Base-by-base conservation (phyloP, 1,140 invertebrate genomes). In the Drosophila baimaii region DNA sequence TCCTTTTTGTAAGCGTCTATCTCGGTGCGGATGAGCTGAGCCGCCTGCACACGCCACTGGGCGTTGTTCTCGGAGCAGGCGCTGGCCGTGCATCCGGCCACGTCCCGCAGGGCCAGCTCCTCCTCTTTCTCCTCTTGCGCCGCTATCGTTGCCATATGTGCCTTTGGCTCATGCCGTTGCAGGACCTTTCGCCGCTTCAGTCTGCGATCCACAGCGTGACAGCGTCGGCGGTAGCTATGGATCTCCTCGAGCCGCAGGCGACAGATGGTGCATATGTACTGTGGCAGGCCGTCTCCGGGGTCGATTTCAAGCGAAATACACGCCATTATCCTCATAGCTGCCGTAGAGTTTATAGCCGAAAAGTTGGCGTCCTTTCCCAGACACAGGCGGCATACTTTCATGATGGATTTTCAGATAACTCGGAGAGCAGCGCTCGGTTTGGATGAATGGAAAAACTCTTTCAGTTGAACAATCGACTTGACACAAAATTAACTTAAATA, bases 261-360 rank as follows among this genome's bases (percentile, higher is more conserved):
- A 3, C 84, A 89, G 1, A 31, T 17, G 5, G 35, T 0, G 21
- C 84, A 89, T 12, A 89, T 89, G 5, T 47, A 8, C 17, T 90
- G 77, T 0, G 84, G 73, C 1, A 89, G 56, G 0, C 64, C 78
- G n/a, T 89, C 84, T 2, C 61, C 61, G 2, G 62, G 23, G 7
- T 89, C 73, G 5, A 90, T 35, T 29, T 89, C 84, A 1, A 89
- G 41, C 1, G 85, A 79, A 0, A 85, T 76, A 37, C 73, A 89
- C 1, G 69, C 54, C 39, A 89, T 55, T 21, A 89, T 78, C 13
- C 66, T 21, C 2, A 71, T 3, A 2, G 73, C 59, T 9, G 61
- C 43, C 35, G 49, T 62, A 2, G 46, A 49, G 29, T 52, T 70
- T 5, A 51, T 51, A 25, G 63, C 51, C 4, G 29, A 19, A 56